A percentile compares a stretch with the other conserved stretches of the same genome.
Evolutionary conservation across 2,797 vertebrate species (phyloP).

Genomic region (Triplophysa yarkandensis): DNA sequence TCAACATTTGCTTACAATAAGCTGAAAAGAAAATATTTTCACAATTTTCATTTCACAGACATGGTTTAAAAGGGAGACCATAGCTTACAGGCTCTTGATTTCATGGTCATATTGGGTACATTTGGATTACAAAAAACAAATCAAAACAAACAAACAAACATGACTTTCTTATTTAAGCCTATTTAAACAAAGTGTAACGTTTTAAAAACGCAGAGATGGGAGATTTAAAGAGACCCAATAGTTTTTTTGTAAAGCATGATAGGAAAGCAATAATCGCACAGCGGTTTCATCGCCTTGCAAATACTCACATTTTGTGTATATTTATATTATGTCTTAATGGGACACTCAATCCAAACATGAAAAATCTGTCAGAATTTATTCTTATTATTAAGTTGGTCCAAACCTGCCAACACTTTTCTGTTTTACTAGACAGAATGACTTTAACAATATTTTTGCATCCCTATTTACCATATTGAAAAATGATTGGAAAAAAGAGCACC

Average conservation of each 20-base stretch:
- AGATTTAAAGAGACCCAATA: not conserved
- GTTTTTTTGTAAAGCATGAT: conserved; percentile 14
- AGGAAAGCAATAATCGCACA: not conserved
- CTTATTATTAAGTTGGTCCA: too few relatives aligned
- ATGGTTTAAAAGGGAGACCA: not conserved
- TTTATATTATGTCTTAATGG: not conserved
- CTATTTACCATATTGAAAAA: too few relatives aligned
- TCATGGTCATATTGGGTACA: not conserved
- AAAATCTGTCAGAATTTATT: too few relatives aligned
- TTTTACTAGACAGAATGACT: too few relatives aligned
- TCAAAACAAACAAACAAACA: conserved; percentile 23
- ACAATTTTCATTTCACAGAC: not conserved
- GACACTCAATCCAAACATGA: too few relatives aligned
- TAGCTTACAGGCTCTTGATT: conserved; percentile 27
- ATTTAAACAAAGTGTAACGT: not conserved
- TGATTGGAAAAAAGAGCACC: too few relatives aligned
- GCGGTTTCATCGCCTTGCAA: conserved; percentile 12
- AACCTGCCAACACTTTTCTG: too few relatives aligned
- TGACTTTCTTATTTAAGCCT: not conserved
- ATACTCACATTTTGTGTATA: conserved; percentile 1
- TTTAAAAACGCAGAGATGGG: not conserved
- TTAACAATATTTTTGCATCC: too few relatives aligned
- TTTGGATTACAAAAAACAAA: conserved; percentile 1
- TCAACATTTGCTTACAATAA: conserved; percentile 35
- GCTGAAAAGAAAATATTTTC: conserved; percentile 40